Conservation (phyloP, 2,888 invertebrate genomes). For the Beris chalybata region DNA sequence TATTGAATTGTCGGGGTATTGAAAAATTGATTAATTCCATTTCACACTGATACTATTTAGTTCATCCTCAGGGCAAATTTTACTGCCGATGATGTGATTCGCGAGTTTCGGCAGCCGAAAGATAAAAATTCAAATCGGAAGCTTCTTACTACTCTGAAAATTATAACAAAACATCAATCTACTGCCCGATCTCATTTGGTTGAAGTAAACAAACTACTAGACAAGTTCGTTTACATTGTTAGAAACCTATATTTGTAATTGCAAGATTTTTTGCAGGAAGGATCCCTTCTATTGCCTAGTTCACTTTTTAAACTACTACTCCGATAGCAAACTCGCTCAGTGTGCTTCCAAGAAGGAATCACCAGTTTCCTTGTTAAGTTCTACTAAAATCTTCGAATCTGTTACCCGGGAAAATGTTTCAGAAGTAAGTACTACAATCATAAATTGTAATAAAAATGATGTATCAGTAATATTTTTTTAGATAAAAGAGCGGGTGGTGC, state of each 20-base stretch:
- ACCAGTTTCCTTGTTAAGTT: conserved; percentile 46
- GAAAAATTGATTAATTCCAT: neutral
- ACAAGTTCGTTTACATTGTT: conserved; percentile 43
- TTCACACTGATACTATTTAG: conserved; percentile 17
- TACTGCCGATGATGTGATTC: conserved; percentile 48
- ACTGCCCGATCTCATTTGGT: conserved; percentile 44
- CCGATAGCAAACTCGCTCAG: conserved; percentile 45
- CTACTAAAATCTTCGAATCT: conserved; percentile 43
- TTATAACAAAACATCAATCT: conserved; percentile 49
- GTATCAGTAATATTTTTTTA: conserved; percentile 32
- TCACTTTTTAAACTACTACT: conserved; percentile 48
- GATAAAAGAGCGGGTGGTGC: conserved; percentile 53
- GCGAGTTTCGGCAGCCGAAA: conserved; percentile 49
- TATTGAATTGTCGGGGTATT: conserved; percentile 18
- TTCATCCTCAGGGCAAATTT: conserved; percentile 45
- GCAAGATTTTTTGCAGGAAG: conserved; percentile 44
- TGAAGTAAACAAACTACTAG: conserved; percentile 46
- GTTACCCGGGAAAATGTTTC: conserved; percentile 46
- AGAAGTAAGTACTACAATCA: conserved; percentile 42
- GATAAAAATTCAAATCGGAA: conserved; percentile 47
- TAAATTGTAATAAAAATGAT: no score
- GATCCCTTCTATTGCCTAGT: conserved; percentile 52
- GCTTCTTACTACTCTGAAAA: conserved; percentile 48
- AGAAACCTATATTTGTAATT: neutral
- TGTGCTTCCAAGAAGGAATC: conserved; percentile 45